Evolutionary conservation across 30 jellyfish, hydroid and myxozoan species (phyloP).

Genomic region (Kudoa iwatai): DNA sequence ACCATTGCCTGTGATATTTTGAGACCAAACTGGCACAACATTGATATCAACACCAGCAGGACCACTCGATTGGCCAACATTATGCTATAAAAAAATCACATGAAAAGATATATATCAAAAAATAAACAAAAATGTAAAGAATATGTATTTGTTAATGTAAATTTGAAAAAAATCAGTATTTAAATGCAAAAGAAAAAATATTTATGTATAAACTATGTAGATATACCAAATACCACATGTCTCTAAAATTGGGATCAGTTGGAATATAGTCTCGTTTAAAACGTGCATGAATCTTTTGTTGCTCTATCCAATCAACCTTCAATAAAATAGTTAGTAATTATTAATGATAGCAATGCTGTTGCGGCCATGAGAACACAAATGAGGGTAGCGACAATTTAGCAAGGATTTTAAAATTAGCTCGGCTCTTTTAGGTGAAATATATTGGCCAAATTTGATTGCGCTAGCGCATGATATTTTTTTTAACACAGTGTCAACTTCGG

Average conservation of each 20-base stretch:
- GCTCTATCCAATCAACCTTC: constrained; percentile 84
- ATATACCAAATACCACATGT: constrained; percentile 77
- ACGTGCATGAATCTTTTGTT: constrained; percentile 53
- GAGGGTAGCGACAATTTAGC: too few relatives aligned
- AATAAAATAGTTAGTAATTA: too few relatives aligned
- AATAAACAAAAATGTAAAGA: neutral
- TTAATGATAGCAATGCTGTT: too few relatives aligned
- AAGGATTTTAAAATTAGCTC: too few relatives aligned
- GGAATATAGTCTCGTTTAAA: constrained; percentile 63
- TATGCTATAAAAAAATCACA: constrained; percentile 8
- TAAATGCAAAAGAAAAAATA: neutral
- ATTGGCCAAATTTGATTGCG: too few relatives aligned
- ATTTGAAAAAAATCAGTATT: neutral
- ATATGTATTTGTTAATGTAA: too few relatives aligned
- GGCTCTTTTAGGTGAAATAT: too few relatives aligned
- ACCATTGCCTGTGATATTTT: constrained; percentile 60
- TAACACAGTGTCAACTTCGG: too few relatives aligned
- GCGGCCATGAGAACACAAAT: too few relatives aligned
- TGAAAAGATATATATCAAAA: neutral
- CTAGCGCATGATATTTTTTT: too few relatives aligned
- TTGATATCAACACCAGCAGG: constrained; percentile 77
- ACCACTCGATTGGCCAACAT: constrained; percentile 71
- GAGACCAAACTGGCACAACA: constrained; percentile 34
- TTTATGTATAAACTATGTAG: neutral
- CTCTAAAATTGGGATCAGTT: constrained; percentile 38